Percentiles rank a stretch among this genome's conserved stretches.
phyloP scores from a whole-genome alignment of 2,797 vertebrate genomes.

The Smutsia temminckii region DNA sequence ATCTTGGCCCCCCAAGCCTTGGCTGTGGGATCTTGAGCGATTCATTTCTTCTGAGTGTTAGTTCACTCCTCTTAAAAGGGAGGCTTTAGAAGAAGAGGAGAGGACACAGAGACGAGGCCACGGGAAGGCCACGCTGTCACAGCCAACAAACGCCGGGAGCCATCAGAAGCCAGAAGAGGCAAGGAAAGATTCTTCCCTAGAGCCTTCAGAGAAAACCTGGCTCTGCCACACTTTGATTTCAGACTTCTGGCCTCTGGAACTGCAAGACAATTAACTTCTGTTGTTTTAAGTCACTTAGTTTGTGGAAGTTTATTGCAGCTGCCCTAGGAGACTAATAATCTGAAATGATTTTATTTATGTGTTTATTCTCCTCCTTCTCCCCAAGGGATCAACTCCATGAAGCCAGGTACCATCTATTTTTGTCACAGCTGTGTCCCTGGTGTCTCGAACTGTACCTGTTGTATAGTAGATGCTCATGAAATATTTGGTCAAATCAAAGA shows the following conservation, averaged over 20 bases:
- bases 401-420: neutral
- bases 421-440: neutral
- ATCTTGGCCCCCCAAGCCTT: neutral
- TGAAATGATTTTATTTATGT: neutral
- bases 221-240: accelerated
- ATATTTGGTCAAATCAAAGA: neutral
- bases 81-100: neutral
- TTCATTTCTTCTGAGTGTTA: neutral
- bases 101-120: neutral
- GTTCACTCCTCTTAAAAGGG: slow-evolving; percentile 7
- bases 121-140: neutral
- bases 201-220: accelerated
- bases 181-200: neutral
- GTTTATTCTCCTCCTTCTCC: neutral
- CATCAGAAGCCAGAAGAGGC: neutral
- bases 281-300: neutral
- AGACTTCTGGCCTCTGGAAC: neutral
- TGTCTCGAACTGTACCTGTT: neutral
- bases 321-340: neutral
- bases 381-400: neutral
- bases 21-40: neutral
- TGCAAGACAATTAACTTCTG: accelerated
- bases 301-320: neutral
- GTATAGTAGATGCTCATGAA: neutral
- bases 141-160: neutral